Evolutionary conservation across 2,797 vertebrate species (phyloP).

Genomic region (Acanthurus leucopareius): DNA sequence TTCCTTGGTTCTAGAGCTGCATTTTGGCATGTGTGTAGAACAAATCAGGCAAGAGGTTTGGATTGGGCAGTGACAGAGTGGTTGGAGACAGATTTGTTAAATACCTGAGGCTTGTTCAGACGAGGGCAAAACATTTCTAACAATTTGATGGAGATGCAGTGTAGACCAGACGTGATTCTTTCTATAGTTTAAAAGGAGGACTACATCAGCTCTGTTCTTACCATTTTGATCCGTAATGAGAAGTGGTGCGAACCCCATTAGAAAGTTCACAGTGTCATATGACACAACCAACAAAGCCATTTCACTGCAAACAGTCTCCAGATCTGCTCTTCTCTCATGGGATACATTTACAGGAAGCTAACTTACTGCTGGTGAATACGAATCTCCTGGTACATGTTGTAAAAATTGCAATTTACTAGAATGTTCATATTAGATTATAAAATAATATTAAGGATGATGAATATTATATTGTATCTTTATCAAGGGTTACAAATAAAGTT

Average conservation of each 20-base stretch:
- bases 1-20: too few relatives aligned
- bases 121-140: neutral
- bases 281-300: conserved; percentile 7
- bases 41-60: too few relatives aligned
- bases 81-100: neutral
- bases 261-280: neutral
- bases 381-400: conserved; percentile 78
- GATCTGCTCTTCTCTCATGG: conserved; percentile 46
- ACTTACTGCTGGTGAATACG: conserved; percentile 74
- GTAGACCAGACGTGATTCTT: conserved; percentile 11
- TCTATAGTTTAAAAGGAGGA: neutral
- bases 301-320: conserved; percentile 21
- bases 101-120: neutral
- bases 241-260: conserved; percentile 35
- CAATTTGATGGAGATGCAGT: neutral
- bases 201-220: conserved; percentile 22
- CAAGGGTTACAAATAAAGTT: conserved; percentile 88
- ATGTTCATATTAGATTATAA: conserved; percentile 88
- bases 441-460: conserved; percentile 88
- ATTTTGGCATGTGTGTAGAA: too few relatives aligned
- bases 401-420: conserved; percentile 84
- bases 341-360: conserved; percentile 65
- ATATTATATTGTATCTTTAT: conserved; percentile 92
- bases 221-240: conserved; percentile 15
- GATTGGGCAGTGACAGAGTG: neutral